Percentiles rank a stretch among this genome's conserved stretches.
Conservation (phyloP, 2,797 vertebrate species). For the Sebastes kiyomatsui region DNA sequence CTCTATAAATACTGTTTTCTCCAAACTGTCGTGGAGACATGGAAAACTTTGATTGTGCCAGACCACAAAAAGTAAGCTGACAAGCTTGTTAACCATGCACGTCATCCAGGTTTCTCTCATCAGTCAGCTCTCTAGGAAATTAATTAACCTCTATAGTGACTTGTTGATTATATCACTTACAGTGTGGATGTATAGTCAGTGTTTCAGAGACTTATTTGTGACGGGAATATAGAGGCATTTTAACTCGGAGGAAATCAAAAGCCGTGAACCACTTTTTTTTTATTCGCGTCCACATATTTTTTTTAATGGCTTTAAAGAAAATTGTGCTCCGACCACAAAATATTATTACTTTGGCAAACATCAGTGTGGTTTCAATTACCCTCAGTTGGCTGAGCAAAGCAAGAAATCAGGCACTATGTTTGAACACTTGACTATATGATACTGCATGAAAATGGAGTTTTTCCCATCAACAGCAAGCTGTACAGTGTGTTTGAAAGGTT, state of each 20-base stretch:
- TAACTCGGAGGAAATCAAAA: not conserved
- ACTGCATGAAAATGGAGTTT: not conserved
- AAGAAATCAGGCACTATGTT: not conserved
- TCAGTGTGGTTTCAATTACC: not conserved
- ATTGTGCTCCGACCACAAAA: not conserved
- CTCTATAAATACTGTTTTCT: not conserved
- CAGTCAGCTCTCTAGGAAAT: conserved; percentile 2
- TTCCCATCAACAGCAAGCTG: not conserved
- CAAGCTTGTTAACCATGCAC: not conserved
- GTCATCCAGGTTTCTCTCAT: not conserved
- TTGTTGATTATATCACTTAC: not conserved
- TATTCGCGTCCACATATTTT: not conserved
- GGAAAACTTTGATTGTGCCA: too few species aligned
- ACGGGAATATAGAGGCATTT: not conserved
- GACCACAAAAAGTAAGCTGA: conserved; percentile 2
- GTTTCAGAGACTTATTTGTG: not conserved
- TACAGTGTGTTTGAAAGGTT: not conserved
- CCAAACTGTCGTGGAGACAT: not conserved
- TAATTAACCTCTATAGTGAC: not conserved
- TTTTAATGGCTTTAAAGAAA: not conserved
- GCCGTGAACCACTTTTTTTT: not conserved
- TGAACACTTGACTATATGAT: not conserved
- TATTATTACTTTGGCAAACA: not conserved
- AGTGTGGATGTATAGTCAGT: not conserved
- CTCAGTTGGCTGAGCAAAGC: not conserved